phyloP scores from a whole-genome alignment of 1,140 invertebrate genomes.

The Cotesia vestalis region DNA sequence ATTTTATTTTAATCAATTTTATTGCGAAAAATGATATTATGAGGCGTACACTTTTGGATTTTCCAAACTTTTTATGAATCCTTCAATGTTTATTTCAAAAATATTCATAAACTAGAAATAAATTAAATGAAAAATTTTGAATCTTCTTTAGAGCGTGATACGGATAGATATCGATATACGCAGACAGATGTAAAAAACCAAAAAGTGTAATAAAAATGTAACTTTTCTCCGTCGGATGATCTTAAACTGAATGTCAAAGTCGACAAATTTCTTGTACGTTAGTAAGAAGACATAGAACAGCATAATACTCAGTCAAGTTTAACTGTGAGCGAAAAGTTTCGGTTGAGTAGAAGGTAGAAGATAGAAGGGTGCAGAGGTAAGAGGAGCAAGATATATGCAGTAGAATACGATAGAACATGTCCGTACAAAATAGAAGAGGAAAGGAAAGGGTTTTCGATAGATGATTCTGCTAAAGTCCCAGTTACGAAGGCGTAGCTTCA shows the following conservation, averaged over 20 bases:
- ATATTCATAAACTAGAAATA: too few relatives aligned
- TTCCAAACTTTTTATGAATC: too few relatives aligned
- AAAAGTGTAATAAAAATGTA: neutral
- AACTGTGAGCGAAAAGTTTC: constrained; percentile 10
- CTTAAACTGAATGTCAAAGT: constrained; percentile 22
- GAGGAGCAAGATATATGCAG: constrained; percentile 13
- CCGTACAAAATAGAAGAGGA: neutral
- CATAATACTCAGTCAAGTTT: constrained; percentile 21
- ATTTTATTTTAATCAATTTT: too few relatives aligned
- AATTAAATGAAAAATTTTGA: too few relatives aligned
- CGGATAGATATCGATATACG: too few relatives aligned
- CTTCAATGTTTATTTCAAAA: too few relatives aligned
- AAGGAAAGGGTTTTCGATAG: constrained; percentile 22
- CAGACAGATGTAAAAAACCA: too few relatives aligned
- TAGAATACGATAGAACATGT: constrained; percentile 1
- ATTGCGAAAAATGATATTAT: too few relatives aligned
- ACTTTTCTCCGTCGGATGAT: constrained; percentile 9
- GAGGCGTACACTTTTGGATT: too few relatives aligned
- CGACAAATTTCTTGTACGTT: constrained; percentile 17
- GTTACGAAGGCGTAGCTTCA: constrained; percentile 42
- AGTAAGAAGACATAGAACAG: neutral
- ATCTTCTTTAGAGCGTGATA: too few relatives aligned
- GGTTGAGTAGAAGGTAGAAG: constrained; percentile 19
- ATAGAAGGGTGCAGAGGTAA: constrained; percentile 11
- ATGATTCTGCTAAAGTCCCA: constrained; percentile 40